Evolutionary conservation across 2,888 invertebrate species (phyloP), one percentile per base, ranked within the genome.

Genomic region (Agrochola lychnidis): DNA sequence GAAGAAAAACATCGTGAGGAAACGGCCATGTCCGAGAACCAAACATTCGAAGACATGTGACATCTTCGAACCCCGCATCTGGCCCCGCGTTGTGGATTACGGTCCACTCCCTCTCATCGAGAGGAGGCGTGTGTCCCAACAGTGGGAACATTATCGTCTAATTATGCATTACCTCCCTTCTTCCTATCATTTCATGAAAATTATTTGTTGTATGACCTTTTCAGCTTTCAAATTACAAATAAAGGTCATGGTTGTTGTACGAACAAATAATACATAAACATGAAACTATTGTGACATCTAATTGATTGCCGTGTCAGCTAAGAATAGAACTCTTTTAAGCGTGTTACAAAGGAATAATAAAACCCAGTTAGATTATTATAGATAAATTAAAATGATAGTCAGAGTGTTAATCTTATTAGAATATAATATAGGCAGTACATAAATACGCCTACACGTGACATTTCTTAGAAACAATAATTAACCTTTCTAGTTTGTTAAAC

Each of bases 181-280:
- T 59, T 42, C 2, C 9, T 57, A 51, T 42, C 19, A 42, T 64
- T n/a, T 19, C 22, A 6, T 4, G 6, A 72, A 25, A 63, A 45
- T 10, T 22, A 53, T 71, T 51, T 36, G 14, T 25, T 30, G 30
- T 36, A 30, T 48, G 48, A 70, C 42, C 51, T 78, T 64, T 79
- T 40, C 56, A 79, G 63, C 56, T 64, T 57, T 22, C 48, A 64
- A 70, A 79, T 51, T 70, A 57, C 19, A 79, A 56, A 51, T n/a
- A 36, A 63, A 79, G 45, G 64, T 64, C 36, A 45, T 53, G 57
- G 25, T 78, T 66, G 9, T 36, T 25, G 7, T 36, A 25, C 25
- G 14, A 59, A 70, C 42, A 36, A 57, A 51, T 64, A 36, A 78
- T 30, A 70, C 51, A 64, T 25, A n/a, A 48, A 56, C 57, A 48